Conservation (phyloP, 2,797 vertebrate genomes). For the Pipistrellus nathusii region DNA sequence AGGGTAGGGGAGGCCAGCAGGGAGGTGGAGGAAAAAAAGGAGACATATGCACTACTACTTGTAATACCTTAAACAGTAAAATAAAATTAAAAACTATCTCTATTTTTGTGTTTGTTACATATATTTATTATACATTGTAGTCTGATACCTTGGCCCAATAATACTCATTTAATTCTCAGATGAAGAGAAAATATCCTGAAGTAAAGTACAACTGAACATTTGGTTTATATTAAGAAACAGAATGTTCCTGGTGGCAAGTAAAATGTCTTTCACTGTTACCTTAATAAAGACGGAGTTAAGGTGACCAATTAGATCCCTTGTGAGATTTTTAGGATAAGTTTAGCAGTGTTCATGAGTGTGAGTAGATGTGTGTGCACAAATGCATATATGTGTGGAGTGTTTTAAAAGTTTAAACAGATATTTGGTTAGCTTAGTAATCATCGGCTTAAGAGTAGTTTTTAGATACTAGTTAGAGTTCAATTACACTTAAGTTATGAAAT, state of each 20-base stretch:
- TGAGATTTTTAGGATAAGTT: conserved; percentile 60
- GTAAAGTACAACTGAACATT: conserved; percentile 33
- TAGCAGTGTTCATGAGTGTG: conserved; percentile 35
- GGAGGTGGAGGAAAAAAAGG: too few species aligned
- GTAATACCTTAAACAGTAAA: too few species aligned
- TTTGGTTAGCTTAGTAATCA: conserved; percentile 32
- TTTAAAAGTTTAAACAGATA: conserved; percentile 10
- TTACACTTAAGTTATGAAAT: conserved; percentile 31
- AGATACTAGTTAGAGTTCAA: conserved; percentile 1
- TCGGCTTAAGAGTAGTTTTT: neutral
- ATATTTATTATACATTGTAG: neutral
- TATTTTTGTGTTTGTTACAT: conserved; percentile 24
- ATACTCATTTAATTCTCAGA: conserved; percentile 48
- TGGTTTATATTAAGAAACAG: conserved; percentile 62
- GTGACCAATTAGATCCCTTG: neutral
- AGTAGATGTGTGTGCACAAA: neutral
- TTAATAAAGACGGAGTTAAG: conserved; percentile 54
- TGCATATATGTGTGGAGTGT: neutral
- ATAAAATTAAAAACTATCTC: neutral
- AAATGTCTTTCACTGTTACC: conserved; percentile 19
- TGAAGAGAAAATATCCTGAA: conserved; percentile 51
- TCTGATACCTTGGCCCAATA: neutral
- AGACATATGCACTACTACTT: too few species aligned
- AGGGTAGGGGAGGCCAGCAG: too few species aligned
- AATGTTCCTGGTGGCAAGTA: conserved; percentile 30